Percentiles rank a stretch among this genome's conserved stretches.
Conservation (phyloP, 1,140 invertebrate species). For the Caenorhabditis briggsae region DNA sequence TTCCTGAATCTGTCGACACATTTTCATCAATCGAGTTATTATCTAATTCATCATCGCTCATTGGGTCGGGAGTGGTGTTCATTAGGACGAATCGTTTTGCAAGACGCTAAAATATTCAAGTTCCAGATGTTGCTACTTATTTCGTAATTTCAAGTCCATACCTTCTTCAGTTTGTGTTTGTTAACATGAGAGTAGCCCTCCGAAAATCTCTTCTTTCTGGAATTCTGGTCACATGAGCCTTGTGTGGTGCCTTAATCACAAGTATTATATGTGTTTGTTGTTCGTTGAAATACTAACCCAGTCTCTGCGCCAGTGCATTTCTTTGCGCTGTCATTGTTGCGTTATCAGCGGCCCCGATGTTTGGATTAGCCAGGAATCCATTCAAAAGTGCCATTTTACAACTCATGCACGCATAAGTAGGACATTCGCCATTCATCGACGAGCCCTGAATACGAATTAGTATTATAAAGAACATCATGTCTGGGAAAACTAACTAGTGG, state of each 20-base stretch:
- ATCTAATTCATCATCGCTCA: slow-evolving; percentile 1
- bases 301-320: neutral
- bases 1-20: neutral
- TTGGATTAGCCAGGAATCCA: slow-evolving; percentile 30
- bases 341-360: slow-evolving; percentile 36
- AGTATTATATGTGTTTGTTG: neutral
- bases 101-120: neutral
- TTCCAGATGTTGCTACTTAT: neutral
- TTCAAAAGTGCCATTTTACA: slow-evolving; percentile 54
- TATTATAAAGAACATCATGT: neutral
- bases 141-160: neutral
- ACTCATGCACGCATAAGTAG: slow-evolving; percentile 42
- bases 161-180: slow-evolving; percentile 2
- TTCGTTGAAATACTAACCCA: neutral
- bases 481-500: neutral
- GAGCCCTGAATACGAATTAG: slow-evolving; percentile 25
- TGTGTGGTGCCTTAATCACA: neutral
- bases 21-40: neutral
- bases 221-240: slow-evolving; percentile 22
- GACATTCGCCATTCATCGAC: slow-evolving; percentile 12
- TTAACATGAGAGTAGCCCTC: neutral
- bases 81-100: neutral
- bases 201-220: neutral
- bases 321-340: slow-evolving; percentile 27
- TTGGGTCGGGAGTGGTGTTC: neutral